These are phyloP conservation scores for Scolopax bukidnonensis DNA, from an alignment of 2,797 vertebrate species.

Conservation along the genomic window DNA sequence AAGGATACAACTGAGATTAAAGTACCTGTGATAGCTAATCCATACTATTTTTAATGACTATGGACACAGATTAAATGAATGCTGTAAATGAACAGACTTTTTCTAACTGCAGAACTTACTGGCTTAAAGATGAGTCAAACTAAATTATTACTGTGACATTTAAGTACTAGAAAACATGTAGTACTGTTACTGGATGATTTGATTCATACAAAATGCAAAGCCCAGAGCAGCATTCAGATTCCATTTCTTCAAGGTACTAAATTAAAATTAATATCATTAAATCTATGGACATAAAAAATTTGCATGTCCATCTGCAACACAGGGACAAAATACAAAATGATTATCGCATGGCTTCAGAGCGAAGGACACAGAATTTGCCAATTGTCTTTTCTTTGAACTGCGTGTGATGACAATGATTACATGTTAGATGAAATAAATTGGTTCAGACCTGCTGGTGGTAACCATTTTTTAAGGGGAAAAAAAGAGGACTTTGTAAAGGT, in stretches of 20 bases:
- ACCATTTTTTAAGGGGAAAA: neutral
- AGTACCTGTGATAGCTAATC: neutral
- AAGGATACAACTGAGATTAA: neutral
- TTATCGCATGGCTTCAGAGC: neutral
- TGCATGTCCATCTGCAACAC: neutral
- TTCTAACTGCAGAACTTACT: neutral
- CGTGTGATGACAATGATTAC: neutral
- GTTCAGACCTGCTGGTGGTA: neutral
- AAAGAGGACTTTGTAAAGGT: neutral
- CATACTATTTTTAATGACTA: neutral
- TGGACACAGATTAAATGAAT: neutral
- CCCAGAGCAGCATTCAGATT: neutral
- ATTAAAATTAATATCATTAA: neutral
- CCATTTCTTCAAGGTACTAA: neutral
- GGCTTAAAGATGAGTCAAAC: neutral
- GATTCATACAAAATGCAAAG: neutral
- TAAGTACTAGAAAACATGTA: neutral
- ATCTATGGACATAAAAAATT: neutral
- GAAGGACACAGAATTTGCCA: neutral
- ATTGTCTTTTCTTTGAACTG: neutral
- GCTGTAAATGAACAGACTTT: neutral
- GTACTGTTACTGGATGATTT: neutral
- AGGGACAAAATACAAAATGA: neutral
- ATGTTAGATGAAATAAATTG: neutral
- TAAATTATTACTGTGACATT: neutral